Evolutionary conservation across 2,797 vertebrate species (phyloP).

Genomic region (Chaunax sp.): DNA sequence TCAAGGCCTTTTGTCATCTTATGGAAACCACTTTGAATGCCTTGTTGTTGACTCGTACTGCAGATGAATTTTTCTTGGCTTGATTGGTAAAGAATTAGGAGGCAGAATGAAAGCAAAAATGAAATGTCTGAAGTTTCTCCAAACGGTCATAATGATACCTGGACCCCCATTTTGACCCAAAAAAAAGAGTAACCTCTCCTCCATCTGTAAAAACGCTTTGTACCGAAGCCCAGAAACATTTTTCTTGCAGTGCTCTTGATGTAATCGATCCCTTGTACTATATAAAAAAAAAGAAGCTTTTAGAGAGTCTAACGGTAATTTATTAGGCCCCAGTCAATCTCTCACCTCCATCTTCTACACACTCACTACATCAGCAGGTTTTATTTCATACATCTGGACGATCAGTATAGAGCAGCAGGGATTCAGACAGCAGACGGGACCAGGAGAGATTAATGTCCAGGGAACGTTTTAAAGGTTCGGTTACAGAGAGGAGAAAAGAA

Average conservation of each 20-base stretch:
- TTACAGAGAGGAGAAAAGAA: conserved; percentile 19
- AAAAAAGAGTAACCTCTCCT: conserved; percentile 30
- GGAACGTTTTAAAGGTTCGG: conserved; percentile 7
- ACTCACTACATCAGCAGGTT: conserved; percentile 33
- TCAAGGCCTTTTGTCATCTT: not conserved
- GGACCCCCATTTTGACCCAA: conserved; percentile 25
- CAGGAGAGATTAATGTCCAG: conserved; percentile 31
- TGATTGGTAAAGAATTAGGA: not conserved
- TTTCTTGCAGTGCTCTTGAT: conserved; percentile 36
- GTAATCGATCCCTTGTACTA: conserved; percentile 45
- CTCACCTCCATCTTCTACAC: conserved; percentile 9
- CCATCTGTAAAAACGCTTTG: conserved; percentile 62
- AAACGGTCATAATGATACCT: conserved; percentile 26
- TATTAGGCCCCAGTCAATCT: conserved; percentile 47
- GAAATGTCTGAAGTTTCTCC: conserved; percentile 23
- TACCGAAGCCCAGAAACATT: conserved; percentile 33
- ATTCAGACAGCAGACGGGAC: conserved; percentile 6
- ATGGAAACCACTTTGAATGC: not conserved
- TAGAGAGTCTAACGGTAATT: conserved; percentile 61
- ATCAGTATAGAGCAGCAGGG: conserved; percentile 23
- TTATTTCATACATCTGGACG: conserved; percentile 57
- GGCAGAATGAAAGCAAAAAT: conserved; percentile 2
- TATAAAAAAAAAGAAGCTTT: conserved; percentile 52
- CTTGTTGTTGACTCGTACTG: not conserved
- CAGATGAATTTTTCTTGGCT: not conserved